These are phyloP conservation scores for Nematostella vectensis DNA, from an alignment of 92 coral and sea anemone genomes.

Conservation along the genomic window DNA sequence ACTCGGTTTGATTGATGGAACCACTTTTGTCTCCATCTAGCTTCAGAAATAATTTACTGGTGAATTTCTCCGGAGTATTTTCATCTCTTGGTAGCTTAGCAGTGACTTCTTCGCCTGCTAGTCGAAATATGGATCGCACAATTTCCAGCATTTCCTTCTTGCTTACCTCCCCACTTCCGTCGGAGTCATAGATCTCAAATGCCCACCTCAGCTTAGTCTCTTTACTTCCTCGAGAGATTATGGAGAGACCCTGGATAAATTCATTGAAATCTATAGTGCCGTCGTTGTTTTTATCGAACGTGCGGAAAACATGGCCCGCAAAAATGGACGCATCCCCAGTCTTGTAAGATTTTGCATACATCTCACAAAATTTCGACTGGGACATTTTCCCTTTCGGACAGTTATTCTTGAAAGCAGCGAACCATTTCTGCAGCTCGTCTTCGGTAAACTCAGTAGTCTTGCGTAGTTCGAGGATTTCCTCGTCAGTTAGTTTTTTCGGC, in stretches of 20 bases:
- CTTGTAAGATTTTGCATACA: conserved; percentile 77
- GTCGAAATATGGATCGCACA: conserved; percentile 86
- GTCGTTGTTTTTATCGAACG: conserved; percentile 94
- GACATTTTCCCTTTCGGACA: conserved; percentile 97
- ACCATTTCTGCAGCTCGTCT: conserved; percentile 87
- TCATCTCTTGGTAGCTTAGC: conserved; percentile 81
- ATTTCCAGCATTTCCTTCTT: conserved; percentile 92
- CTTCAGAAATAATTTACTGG: conserved; percentile 85
- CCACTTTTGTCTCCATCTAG: conserved; percentile 93
- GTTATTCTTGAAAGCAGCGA: conserved; percentile 77
- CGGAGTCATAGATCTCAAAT: conserved; percentile 93
- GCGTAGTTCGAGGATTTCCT: conserved; percentile 76
- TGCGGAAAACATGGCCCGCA: conserved; percentile 95
- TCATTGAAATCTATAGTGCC: conserved; percentile 95
- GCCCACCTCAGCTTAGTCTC: conserved; percentile 98
- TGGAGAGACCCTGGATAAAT: conserved; percentile 91
- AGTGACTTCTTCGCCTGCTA: conserved; percentile 66
- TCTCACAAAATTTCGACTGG: conserved; percentile 77
- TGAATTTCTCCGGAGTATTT: conserved; percentile 89
- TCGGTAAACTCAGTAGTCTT: conserved; percentile 85
- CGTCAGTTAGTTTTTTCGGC: conserved; percentile 54
- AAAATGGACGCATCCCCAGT: conserved; percentile 87
- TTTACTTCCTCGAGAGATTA: conserved; percentile 80
- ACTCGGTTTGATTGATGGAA: conserved; percentile 75
- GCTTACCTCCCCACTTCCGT: conserved; percentile 87